These are phyloP conservation scores for Pemphredon lugubris DNA, from an alignment of 2,888 invertebrate genomes.

Conservation along the genomic window DNA sequence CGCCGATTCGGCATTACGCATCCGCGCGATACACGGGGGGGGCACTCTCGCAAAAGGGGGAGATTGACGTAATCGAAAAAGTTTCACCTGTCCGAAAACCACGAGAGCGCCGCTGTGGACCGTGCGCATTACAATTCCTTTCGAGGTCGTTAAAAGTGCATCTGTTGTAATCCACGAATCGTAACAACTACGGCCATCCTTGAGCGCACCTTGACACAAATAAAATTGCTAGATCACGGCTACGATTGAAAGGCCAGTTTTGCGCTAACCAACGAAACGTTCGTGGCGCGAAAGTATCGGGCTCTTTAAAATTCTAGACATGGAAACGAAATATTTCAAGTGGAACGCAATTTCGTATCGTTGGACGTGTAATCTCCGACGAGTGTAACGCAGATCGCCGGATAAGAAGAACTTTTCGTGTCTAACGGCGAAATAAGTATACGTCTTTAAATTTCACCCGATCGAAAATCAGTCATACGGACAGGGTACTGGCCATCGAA, in stretches of 20 bases:
- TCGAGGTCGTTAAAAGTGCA: constrained; percentile 1
- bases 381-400: not conserved
- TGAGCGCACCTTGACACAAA: constrained; percentile 31
- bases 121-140: not conserved
- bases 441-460: constrained; percentile 24
- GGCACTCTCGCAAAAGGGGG: constrained; percentile 18
- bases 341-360: no score
- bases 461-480: constrained; percentile 15
- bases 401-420: constrained; percentile 1
- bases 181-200: not conserved
- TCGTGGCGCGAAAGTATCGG: no score
- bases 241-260: no score
- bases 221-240: constrained; percentile 40
- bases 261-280: no score
- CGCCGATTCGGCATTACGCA: constrained; percentile 25
- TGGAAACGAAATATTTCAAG: no score
- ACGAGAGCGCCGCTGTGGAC: not conserved
- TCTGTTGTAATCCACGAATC: constrained; percentile 6
- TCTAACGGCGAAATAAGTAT: not conserved
- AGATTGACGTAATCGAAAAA: constrained; percentile 41
- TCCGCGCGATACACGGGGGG: constrained; percentile 16
- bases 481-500: not conserved
- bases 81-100: constrained; percentile 46
- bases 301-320: no score
- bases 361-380: not conserved